A percentile compares a stretch with the other conserved stretches of the same genome.
Conservation (phyloP, 2,797 vertebrate species). For the Crax fasciolata region DNA sequence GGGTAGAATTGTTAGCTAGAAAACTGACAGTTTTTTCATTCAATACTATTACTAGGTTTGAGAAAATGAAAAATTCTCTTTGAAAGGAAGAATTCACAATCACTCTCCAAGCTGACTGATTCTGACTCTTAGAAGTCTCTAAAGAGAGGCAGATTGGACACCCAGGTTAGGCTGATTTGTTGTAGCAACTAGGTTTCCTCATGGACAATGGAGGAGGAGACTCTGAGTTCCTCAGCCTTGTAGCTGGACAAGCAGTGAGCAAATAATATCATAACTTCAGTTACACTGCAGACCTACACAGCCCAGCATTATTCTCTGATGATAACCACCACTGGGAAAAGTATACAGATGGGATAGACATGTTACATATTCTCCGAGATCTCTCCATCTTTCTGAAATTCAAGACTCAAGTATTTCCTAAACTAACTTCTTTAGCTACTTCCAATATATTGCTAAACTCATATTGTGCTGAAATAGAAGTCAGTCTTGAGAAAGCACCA, state of each 20-base stretch:
- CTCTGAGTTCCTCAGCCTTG: background rate
- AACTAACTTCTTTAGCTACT: background rate
- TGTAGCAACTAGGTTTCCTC: background rate
- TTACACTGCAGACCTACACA: background rate
- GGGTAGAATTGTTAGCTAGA: background rate
- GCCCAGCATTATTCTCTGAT: background rate
- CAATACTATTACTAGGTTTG: background rate
- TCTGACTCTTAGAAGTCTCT: background rate
- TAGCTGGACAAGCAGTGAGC: background rate
- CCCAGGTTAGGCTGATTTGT: background rate
- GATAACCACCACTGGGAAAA: background rate
- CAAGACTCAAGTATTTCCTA: background rate
- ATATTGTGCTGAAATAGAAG: background rate
- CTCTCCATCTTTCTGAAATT: slow-evolving; percentile 2
- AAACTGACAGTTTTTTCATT: background rate
- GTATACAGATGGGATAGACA: background rate
- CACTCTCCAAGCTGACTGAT: background rate
- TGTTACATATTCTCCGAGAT: background rate
- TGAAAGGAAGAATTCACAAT: background rate
- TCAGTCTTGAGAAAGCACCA: background rate
- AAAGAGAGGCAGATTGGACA: background rate
- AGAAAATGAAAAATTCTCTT: background rate
- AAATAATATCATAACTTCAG: background rate
- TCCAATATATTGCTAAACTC: background rate
- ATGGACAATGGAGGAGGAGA: background rate